phyloP scores from a whole-genome alignment of 2,797 vertebrate species.

The Eulemur albifrons region DNA sequence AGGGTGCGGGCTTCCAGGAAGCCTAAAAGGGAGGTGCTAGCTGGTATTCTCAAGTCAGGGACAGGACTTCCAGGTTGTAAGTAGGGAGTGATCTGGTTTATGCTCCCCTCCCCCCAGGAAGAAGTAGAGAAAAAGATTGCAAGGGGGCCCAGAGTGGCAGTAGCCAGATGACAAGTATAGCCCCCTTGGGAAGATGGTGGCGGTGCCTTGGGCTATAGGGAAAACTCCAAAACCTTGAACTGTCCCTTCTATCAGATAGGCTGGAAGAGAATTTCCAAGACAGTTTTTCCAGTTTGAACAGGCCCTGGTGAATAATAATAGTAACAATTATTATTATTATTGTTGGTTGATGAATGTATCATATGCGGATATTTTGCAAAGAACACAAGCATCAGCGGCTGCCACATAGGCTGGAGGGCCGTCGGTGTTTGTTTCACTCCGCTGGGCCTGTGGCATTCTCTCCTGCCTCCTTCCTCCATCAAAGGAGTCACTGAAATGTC shows the following conservation, averaged over 20 bases:
- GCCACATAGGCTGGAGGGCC: rapidly evolving
- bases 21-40: rapidly evolving
- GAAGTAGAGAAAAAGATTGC: background rate
- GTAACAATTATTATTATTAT: background rate
- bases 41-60: too few species aligned
- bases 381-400: too few species aligned
- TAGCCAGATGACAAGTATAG: rapidly evolving
- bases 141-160: background rate
- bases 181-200: too few species aligned
- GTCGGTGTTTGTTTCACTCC: too few species aligned
- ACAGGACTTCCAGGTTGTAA: rapidly evolving
- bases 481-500: background rate
- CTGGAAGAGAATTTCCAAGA: background rate
- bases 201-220: background rate
- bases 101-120: rapidly evolving
- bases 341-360: background rate
- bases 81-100: background rate
- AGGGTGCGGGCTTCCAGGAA: background rate
- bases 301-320: background rate
- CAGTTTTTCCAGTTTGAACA: background rate
- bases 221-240: background rate
- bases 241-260: background rate
- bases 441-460: background rate
- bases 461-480: rapidly evolving
- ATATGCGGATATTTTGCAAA: background rate